Percentiles rank a stretch among this genome's conserved stretches.
These are phyloP conservation scores for Actinostola sp. DNA, from an alignment of 92 coral and sea anemone species.

Conservation along the genomic window DNA sequence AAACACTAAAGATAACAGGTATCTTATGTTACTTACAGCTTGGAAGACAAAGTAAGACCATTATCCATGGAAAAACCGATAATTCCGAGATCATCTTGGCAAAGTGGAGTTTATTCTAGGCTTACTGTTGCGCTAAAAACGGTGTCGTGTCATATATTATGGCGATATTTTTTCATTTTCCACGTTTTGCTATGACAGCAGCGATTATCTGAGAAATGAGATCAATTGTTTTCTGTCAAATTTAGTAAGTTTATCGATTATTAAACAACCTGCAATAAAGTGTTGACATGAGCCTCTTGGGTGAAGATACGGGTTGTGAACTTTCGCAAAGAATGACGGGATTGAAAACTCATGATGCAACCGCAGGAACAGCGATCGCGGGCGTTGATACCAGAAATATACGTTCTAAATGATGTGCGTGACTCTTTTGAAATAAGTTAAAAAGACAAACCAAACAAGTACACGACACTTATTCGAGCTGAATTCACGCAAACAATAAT, in stretches of 20 bases:
- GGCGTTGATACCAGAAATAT: too few species aligned
- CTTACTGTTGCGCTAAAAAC: too few species aligned
- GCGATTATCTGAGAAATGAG: neutral
- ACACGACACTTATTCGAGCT: too few species aligned
- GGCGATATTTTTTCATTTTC: neutral
- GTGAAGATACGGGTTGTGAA: neutral
- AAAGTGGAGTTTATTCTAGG: too few species aligned
- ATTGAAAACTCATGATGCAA: neutral
- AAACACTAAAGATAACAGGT: constrained; percentile 1
- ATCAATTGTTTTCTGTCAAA: constrained; percentile 4
- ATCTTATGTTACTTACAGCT: neutral
- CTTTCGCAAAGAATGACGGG: neutral
- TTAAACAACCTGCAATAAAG: neutral
- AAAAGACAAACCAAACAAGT: too few species aligned
- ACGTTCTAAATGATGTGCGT: too few species aligned
- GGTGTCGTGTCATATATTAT: neutral
- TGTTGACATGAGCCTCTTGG: neutral
- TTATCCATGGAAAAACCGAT: neutral
- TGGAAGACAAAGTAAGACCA: constrained; percentile 7
- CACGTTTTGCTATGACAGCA: constrained; percentile 8
- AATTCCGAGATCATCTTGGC: too few species aligned
- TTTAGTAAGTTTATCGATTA: neutral
- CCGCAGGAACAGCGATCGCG: neutral
- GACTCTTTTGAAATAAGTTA: too few species aligned
- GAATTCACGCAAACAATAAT: neutral